Base-by-base conservation (phyloP, 2,113 vertebrate species). In the Casuarius casuarius region DNA sequence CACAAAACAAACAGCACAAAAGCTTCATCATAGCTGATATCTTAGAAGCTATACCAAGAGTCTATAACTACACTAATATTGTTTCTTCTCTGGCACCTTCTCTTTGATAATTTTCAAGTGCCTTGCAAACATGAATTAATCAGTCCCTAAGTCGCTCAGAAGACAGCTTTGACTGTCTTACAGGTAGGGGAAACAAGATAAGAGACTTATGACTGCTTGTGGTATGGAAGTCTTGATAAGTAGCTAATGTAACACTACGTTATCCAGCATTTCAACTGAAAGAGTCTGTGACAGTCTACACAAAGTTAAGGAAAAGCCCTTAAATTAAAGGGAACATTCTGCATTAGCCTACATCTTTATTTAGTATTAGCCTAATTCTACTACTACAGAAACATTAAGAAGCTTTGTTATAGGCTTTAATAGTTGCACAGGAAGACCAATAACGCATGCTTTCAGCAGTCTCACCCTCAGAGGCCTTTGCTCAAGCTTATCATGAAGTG, bases 41-140 rank as follows among this genome's bases (percentile, higher is more conserved):
- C 72, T 83, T 33, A 49, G 35, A 38, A 67, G 38, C 56, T 52
- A 42, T 75, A 58, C 70, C 84, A 95, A 18, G 56, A 56, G 73
- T 5, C 89, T 70, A 38, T 44, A 79, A 40, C 59, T 61, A 93
- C 87, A 92, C 74, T 29, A 54, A 72, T 78, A 26, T 33, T 58
- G 52, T 94, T 91, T 91, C 58, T 95, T 91, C 52, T 76, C 46
- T 73, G 44, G 1, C 44, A 16, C 25, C 14, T 58, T 70, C 38
- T 44, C 58, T 97, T 94, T 91, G 87, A 90, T 93, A 83, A 87
- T 51, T 48, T 87, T 89, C 51, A 58, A 91, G 71, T 13, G 7
- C 49, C 44, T 40, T 33, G 51, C 78, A 83, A 84, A 94, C 74
- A 76, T 40, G 78, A 95, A 95, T 94, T 91, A 83, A 96, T 95